phyloP scores from a whole-genome alignment of 64 coral and sea anemone genomes.

The Stylophora pistillata region DNA sequence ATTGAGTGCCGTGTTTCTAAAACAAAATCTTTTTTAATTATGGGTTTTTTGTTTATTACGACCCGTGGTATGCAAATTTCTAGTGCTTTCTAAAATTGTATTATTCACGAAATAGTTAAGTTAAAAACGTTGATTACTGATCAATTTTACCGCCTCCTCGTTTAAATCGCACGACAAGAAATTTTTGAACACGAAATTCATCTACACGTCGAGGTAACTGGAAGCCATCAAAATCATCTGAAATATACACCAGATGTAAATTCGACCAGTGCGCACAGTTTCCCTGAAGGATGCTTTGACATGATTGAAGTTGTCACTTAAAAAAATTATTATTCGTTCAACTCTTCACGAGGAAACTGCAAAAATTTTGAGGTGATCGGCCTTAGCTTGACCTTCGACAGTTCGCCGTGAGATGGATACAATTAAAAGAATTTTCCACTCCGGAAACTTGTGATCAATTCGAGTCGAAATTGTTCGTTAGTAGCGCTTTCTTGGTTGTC shows the following conservation, averaged over 20 bases:
- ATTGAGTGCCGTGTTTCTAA: conserved; percentile 9
- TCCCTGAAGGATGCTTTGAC: neutral
- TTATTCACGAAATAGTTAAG: neutral
- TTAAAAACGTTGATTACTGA: neutral
- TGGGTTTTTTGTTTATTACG: conserved; percentile 2
- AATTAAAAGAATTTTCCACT: neutral
- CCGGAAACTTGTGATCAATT: neutral
- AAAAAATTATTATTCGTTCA: neutral
- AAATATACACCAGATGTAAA: neutral
- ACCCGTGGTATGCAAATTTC: conserved; percentile 40
- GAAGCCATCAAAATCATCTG: neutral
- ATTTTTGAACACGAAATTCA: neutral
- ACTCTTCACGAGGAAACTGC: neutral
- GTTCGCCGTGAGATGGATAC: neutral
- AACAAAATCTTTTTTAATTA: neutral
- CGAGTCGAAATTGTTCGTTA: neutral
- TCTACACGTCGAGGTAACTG: neutral
- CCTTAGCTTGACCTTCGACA: neutral
- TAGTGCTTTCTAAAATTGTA: neutral
- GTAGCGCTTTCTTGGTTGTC: neutral
- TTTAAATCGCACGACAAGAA: neutral
- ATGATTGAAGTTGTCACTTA: neutral
- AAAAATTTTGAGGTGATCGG: neutral
- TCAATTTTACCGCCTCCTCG: neutral
- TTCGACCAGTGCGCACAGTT: neutral